Conservation (phyloP, 2,797 vertebrate genomes). For the Sebastes aleutianus region DNA sequence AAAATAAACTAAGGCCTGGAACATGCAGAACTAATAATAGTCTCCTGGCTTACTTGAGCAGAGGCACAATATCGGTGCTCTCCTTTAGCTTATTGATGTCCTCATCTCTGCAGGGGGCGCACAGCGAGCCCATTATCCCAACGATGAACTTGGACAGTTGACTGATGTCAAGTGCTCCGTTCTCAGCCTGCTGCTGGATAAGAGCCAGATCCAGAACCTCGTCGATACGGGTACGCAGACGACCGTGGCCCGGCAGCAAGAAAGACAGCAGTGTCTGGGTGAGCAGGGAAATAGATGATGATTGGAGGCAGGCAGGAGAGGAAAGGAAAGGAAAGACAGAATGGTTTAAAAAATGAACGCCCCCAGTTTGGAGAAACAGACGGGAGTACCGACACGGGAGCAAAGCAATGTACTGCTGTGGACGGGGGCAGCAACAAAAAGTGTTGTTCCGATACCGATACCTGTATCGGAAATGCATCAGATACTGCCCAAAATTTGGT, state of each 20-base stretch:
- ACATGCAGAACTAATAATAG: neutral
- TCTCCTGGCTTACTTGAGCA: constrained; percentile 86
- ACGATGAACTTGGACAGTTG: constrained; percentile 90
- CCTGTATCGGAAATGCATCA: too few species aligned
- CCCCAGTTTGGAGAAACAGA: too few species aligned
- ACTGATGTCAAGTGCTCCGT: constrained; percentile 89
- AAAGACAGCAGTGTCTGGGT: constrained; percentile 90
- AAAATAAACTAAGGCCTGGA: constrained; percentile 21
- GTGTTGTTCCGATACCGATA: too few species aligned
- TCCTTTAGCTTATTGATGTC: constrained; percentile 89
- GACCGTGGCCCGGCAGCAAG: constrained; percentile 88
- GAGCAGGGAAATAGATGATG: neutral
- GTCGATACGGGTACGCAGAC: constrained; percentile 88
- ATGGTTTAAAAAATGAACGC: neutral
- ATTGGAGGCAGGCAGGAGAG: neutral
- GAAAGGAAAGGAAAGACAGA: neutral
- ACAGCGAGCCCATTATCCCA: constrained; percentile 93
- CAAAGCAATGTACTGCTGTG: too few species aligned
- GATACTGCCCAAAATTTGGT: too few species aligned
- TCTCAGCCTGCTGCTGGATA: constrained; percentile 96
- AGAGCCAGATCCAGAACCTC: constrained; percentile 92
- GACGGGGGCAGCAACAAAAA: too few species aligned
- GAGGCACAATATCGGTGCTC: constrained; percentile 87
- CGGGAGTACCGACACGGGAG: too few species aligned
- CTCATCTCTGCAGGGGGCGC: constrained; percentile 91